Conservation (phyloP, 2,113 vertebrate genomes). For the Oryzias javanicus region DNA sequence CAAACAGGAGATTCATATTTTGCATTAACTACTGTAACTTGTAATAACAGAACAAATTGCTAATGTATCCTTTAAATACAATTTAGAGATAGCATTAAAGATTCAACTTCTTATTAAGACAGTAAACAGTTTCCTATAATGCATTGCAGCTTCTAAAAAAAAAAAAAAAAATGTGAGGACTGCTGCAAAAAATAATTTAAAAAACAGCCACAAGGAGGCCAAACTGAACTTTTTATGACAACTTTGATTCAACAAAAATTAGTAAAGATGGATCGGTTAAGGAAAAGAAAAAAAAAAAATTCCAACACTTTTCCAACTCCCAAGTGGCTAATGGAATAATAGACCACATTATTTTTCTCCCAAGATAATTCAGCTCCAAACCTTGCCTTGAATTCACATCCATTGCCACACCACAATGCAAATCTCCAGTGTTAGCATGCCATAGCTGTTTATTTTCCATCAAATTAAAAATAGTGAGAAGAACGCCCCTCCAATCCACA, state of each 20-base stretch:
- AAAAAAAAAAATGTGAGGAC: no score
- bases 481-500: constrained; percentile 1
- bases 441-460: constrained; percentile 11
- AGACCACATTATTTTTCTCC: constrained; percentile 31
- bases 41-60: not conserved
- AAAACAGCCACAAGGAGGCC: no score
- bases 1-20: not conserved
- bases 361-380: constrained; percentile 32
- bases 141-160: constrained; percentile 8
- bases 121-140: not conserved
- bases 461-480: constrained; percentile 4
- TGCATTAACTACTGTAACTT: not conserved
- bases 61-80: not conserved
- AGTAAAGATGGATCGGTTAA: constrained; percentile 19
- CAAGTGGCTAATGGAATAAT: constrained; percentile 43
- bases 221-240: constrained; percentile 26
- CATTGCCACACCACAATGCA: not conserved
- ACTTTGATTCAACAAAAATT: constrained; percentile 48
- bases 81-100: constrained; percentile 7
- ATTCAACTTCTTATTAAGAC: not conserved
- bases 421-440: constrained; percentile 23
- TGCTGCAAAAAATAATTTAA: no score
- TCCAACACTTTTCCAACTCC: constrained; percentile 33
- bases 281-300: not conserved
- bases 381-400: constrained; percentile 9